These are phyloP conservation scores for Dorcus hopei DNA, from an alignment of 2,888 invertebrate species.

Conservation along the genomic window DNA sequence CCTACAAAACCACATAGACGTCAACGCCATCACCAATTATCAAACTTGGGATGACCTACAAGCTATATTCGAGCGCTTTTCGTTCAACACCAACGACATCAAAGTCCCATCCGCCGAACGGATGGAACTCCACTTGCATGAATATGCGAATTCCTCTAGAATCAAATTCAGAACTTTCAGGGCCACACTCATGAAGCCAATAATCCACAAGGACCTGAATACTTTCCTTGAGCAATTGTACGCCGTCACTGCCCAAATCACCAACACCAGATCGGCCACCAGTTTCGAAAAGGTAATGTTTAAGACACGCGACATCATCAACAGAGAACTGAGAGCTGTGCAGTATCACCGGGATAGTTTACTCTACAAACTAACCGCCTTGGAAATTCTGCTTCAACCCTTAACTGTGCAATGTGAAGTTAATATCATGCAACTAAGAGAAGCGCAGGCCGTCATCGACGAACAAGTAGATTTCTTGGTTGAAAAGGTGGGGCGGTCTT, in stretches of 20 bases:
- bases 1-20: conserved; percentile 8
- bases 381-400: conserved; percentile 12
- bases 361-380: conserved; percentile 11
- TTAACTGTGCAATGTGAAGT: conserved; percentile 2
- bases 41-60: conserved; percentile 12
- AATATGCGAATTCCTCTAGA: neutral
- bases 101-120: neutral
- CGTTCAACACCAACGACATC: neutral
- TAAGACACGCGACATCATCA: conserved; percentile 10
- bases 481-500: conserved; percentile 1
- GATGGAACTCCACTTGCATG: conserved; percentile 1
- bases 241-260: conserved; percentile 4
- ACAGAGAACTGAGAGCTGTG: conserved; percentile 5
- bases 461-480: conserved; percentile 5
- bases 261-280: conserved; percentile 5
- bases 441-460: neutral
- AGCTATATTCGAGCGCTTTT: neutral
- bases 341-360: conserved; percentile 12
- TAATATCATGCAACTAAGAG: neutral
- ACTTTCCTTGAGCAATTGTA: conserved; percentile 8
- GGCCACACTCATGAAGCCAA: conserved; percentile 4
- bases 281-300: conserved; percentile 8
- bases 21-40: conserved; percentile 10
- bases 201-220: conserved; percentile 10
- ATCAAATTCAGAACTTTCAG: conserved; percentile 7